Conservation (phyloP, 2,888 invertebrate genomes). For the Tryphoninae sp. region DNA sequence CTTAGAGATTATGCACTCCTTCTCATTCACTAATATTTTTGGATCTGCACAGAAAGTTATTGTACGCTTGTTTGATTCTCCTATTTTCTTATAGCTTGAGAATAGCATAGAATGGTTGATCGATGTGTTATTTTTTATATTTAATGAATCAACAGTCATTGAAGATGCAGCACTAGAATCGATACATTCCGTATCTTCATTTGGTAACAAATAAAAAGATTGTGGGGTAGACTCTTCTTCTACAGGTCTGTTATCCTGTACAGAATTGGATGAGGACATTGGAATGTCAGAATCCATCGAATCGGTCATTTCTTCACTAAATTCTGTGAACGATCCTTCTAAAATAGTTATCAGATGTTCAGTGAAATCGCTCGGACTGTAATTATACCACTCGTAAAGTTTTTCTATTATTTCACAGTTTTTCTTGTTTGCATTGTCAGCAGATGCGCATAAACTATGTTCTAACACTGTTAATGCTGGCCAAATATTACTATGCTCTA, state of each 20-base stretch:
- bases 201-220: neutral
- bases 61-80: neutral
- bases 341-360: slow-evolving; percentile 40
- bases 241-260: neutral
- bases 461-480: slow-evolving; percentile 3
- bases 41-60: neutral
- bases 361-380: slow-evolving; percentile 20
- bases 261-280: neutral
- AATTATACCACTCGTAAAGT: neutral
- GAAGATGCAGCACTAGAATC: neutral
- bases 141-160: neutral
- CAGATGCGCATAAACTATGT: neutral
- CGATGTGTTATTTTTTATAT: neutral
- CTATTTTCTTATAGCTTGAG: neutral
- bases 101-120: neutral
- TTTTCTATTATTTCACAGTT: slow-evolving; percentile 1
- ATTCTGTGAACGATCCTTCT: slow-evolving; percentile 13
- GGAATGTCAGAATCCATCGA: neutral
- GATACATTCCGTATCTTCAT: neutral
- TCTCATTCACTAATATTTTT: neutral
- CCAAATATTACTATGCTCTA: slow-evolving; percentile 29
- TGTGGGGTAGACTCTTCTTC: neutral
- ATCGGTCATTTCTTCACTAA: neutral
- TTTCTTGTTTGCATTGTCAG: neutral
- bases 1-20: neutral